These are phyloP conservation scores for Oenanthe oenanthe DNA, from an alignment of 2,113 vertebrate species.

Conservation along the genomic window DNA sequence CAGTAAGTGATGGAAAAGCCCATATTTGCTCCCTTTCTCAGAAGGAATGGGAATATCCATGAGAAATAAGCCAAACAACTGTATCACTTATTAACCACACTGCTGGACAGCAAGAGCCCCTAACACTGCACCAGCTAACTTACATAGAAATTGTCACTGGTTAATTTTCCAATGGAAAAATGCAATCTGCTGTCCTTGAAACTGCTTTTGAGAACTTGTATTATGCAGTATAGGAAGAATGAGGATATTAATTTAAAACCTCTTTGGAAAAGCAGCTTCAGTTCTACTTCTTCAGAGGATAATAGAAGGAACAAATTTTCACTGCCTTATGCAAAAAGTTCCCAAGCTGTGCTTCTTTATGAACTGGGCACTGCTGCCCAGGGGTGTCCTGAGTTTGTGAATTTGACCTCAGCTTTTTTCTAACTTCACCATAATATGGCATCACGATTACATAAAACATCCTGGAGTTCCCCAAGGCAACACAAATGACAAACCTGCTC, in stretches of 20 bases:
- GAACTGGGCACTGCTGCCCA: not conserved
- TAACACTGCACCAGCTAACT: not conserved
- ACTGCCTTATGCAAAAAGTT: not conserved
- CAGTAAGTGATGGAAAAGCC: rapidly evolving
- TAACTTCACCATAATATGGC: not conserved
- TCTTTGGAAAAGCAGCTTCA: not conserved
- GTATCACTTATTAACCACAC: not conserved
- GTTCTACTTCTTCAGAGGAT: not conserved
- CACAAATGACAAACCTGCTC: not conserved
- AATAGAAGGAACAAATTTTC: not conserved
- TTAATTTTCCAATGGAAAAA: not conserved
- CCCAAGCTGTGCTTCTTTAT: not conserved
- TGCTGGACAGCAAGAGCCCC: not conserved
- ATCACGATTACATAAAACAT: not conserved
- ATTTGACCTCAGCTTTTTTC: not conserved
- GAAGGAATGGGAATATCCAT: not conserved
- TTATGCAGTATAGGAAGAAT: not conserved
- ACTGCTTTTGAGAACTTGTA: not conserved
- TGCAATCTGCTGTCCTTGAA: not conserved
- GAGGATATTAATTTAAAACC: not conserved
- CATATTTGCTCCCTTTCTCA: not conserved
- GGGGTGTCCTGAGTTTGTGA: rapidly evolving
- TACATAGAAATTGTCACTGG: not conserved
- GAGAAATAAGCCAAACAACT: not conserved
- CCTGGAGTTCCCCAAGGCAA: not conserved